These are phyloP conservation scores for Agrotis clavis DNA, from an alignment of 2,888 invertebrate species.

Conservation along the genomic window DNA sequence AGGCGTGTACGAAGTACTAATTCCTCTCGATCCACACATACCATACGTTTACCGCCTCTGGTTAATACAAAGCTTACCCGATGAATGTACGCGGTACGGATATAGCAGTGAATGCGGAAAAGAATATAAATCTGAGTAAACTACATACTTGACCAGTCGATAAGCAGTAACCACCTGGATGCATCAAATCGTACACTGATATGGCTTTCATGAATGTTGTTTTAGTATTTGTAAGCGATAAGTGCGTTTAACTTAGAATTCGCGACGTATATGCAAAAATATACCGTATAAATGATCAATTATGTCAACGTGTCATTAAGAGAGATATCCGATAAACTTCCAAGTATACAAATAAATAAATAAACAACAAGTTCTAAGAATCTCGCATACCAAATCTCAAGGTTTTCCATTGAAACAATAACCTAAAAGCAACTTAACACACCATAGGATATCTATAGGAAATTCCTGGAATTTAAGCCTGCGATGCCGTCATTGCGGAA, in stretches of 20 bases:
- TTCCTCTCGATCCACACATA: neutral
- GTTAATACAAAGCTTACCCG: conserved; percentile 13
- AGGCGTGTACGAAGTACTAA: conserved; percentile 6
- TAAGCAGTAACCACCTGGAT: conserved; percentile 22
- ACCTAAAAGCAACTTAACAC: conserved; percentile 36
- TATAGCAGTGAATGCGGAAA: conserved; percentile 54
- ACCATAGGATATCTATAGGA: conserved; percentile 55
- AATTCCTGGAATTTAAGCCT: conserved; percentile 63
- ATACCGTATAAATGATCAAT: conserved; percentile 8
- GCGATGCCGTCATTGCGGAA: conserved; percentile 74
- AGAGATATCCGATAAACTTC: conserved; percentile 30
- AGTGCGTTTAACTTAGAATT: conserved; percentile 7
- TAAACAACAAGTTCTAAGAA: conserved; percentile 32
- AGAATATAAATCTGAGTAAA: conserved; percentile 40
- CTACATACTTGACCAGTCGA: conserved; percentile 33
- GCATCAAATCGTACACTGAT: conserved; percentile 16
- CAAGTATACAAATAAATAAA: conserved; percentile 17
- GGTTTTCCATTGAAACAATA: conserved; percentile 39
- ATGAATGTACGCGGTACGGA: conserved; percentile 37
- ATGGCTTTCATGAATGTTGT: conserved; percentile 10
- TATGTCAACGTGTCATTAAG: conserved; percentile 12
- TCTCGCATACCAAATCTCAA: conserved; percentile 9
- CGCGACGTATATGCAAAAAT: neutral
- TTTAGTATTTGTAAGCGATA: conserved; percentile 3
- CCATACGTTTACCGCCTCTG: conserved; percentile 24